Conservation (phyloP, 2,888 invertebrate genomes). For the Chydorus sphaericus region DNA sequence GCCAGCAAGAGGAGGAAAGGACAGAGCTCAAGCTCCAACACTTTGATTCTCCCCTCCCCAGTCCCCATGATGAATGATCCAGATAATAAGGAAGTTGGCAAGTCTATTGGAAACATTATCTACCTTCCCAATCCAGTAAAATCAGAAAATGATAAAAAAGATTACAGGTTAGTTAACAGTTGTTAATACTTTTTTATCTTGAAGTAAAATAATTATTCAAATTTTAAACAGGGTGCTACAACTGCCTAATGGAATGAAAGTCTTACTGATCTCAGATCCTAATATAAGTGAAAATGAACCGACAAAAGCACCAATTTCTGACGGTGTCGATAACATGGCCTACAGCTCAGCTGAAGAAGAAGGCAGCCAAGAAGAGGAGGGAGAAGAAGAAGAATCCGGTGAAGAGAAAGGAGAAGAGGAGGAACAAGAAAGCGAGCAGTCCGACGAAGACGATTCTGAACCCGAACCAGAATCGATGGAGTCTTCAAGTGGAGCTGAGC, state of each 20-base stretch:
- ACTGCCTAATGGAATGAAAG: constrained; percentile 10
- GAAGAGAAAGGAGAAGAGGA: constrained; percentile 9
- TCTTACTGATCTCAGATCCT: constrained; percentile 11
- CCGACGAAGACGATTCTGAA: constrained; percentile 5
- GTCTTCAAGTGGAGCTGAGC: background rate
- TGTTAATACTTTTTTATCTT: background rate
- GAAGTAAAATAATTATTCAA: background rate
- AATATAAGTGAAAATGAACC: background rate
- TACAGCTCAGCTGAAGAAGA: constrained; percentile 8
- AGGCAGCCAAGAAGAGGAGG: background rate
- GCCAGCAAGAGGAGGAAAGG: background rate
- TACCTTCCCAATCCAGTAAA: constrained; percentile 40
- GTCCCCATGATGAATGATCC: background rate
- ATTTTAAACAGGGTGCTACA: background rate
- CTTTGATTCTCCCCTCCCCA: background rate
- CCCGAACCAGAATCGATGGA: background rate
- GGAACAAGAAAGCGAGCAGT: constrained; percentile 11
- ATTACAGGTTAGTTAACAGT: constrained; percentile 45
- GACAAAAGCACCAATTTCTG: background rate
- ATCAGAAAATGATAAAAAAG: constrained; percentile 59
- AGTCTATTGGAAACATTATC: background rate
- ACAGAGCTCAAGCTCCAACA: too few relatives aligned
- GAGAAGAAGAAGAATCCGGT: background rate
- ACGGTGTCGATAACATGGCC: background rate
- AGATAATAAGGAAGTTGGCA: background rate